Evolutionary conservation across 2,888 invertebrate species (phyloP).

Genomic region (Notodonta ziczac): DNA sequence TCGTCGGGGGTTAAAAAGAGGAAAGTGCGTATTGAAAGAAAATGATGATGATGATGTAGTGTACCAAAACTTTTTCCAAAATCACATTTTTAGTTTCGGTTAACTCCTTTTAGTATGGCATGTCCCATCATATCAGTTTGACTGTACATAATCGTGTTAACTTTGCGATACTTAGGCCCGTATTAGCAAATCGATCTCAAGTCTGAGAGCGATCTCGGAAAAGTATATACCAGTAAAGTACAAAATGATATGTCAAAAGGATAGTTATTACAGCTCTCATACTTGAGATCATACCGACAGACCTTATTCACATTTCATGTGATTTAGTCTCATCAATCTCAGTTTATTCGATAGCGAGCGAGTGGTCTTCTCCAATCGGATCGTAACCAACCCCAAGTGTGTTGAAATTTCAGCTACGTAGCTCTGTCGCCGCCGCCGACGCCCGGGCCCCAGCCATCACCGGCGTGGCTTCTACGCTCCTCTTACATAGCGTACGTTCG

Average conservation of each 20-base stretch:
- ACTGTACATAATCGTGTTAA: constrained; percentile 11
- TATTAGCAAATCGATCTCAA: too few relatives aligned
- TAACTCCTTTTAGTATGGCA: too few relatives aligned
- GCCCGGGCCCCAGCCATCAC: constrained; percentile 50
- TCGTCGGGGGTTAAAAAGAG: too few relatives aligned
- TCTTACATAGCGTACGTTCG: constrained; percentile 58
- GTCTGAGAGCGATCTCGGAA: too few relatives aligned
- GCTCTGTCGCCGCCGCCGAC: constrained; percentile 57
- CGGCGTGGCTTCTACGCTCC: constrained; percentile 60
- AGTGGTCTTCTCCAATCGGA: constrained; percentile 36
- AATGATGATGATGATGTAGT: too few relatives aligned
- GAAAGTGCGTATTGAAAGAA: not conserved
- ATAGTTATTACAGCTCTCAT: too few relatives aligned
- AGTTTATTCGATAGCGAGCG: constrained; percentile 34
- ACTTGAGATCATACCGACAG: too few relatives aligned
- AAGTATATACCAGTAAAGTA: too few relatives aligned
- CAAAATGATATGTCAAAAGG: too few relatives aligned
- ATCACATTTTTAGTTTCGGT: too few relatives aligned
- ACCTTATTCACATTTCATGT: constrained; percentile 16
- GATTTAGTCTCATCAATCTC: constrained; percentile 22
- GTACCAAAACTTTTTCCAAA: too few relatives aligned
- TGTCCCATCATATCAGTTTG: not conserved
- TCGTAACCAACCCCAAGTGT: constrained; percentile 47
- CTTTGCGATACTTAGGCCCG: constrained; percentile 13
- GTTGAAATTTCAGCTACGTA: constrained; percentile 61